A percentile compares a stretch with the other conserved stretches of the same genome.
phyloP scores from a whole-genome alignment of 2,888 invertebrate genomes.

The Drosophila dives region DNA sequence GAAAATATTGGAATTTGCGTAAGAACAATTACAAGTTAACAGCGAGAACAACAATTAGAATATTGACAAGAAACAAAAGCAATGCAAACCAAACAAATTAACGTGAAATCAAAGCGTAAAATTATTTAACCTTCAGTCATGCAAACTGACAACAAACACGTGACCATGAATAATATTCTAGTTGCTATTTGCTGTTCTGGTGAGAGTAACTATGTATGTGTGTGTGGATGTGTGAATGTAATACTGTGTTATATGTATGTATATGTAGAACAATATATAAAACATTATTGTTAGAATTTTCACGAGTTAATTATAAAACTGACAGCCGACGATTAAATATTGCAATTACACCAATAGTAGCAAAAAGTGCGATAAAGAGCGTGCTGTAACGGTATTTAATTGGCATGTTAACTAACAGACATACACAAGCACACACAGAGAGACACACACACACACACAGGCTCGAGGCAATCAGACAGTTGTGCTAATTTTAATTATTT shows the following conservation, averaged over 20 bases:
- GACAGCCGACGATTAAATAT: slow-evolving; percentile 29
- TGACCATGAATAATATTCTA: slow-evolving; percentile 53
- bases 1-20: slow-evolving; percentile 16
- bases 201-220: slow-evolving; percentile 5
- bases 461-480: slow-evolving; percentile 14
- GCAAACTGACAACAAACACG: slow-evolving; percentile 59
- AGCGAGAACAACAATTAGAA: slow-evolving; percentile 45
- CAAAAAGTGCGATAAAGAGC: neutral
- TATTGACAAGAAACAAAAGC: slow-evolving; percentile 33
- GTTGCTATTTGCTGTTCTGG: slow-evolving; percentile 14
- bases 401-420: slow-evolving; percentile 22
- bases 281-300: slow-evolving; percentile 23
- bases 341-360: slow-evolving; percentile 29
- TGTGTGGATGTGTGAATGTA: neutral
- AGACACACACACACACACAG: neutral
- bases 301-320: slow-evolving; percentile 27
- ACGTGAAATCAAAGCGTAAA: slow-evolving; percentile 74
- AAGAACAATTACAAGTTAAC: slow-evolving; percentile 14
- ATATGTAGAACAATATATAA: slow-evolving; percentile 16
- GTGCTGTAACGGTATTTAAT: slow-evolving; percentile 34
- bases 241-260: neutral
- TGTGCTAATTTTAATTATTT: slow-evolving; percentile 44
- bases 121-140: slow-evolving; percentile 65
- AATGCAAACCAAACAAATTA: slow-evolving; percentile 59
- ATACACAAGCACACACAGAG: neutral